Conservation (phyloP, 2,113 vertebrate species). For the Phasianus colchicus region DNA sequence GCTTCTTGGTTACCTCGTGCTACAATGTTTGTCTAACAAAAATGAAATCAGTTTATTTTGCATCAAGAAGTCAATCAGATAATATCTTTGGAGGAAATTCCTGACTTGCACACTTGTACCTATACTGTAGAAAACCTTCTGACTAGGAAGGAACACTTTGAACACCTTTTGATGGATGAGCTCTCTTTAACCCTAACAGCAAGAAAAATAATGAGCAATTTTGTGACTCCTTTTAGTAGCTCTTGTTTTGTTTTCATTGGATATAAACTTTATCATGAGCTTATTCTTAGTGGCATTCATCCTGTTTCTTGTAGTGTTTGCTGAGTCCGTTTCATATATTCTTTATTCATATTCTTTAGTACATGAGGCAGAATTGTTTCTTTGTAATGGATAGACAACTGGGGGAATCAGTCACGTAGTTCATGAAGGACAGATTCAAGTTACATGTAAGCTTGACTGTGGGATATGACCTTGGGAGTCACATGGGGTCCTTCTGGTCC, state of each 20-base stretch:
- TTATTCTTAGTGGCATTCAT: neutral
- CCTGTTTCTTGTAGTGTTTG: neutral
- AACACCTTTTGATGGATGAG: neutral
- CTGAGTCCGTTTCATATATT: neutral
- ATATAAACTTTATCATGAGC: neutral
- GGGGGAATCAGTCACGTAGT: neutral
- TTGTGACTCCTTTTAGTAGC: neutral
- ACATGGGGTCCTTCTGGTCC: neutral
- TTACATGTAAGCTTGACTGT: neutral
- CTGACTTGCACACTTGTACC: neutral
- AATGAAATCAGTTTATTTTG: slow-evolving; percentile 10
- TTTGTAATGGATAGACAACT: neutral
- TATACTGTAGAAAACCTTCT: neutral
- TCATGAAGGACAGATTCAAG: neutral
- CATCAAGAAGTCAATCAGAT: neutral
- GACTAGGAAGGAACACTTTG: neutral
- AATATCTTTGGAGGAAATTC: slow-evolving; percentile 15
- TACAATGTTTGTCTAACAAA: neutral
- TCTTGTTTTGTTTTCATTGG: neutral
- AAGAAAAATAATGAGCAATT: neutral
- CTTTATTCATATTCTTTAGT: neutral
- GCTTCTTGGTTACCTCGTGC: slow-evolving; percentile 10
- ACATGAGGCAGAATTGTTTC: neutral
- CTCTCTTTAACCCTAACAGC: neutral
- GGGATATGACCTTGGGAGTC: accelerated